Evolutionary conservation across 2,113 vertebrate species (phyloP), one percentile per base, ranked within the genome.

Genomic region (Typhlomys cinereus): DNA sequence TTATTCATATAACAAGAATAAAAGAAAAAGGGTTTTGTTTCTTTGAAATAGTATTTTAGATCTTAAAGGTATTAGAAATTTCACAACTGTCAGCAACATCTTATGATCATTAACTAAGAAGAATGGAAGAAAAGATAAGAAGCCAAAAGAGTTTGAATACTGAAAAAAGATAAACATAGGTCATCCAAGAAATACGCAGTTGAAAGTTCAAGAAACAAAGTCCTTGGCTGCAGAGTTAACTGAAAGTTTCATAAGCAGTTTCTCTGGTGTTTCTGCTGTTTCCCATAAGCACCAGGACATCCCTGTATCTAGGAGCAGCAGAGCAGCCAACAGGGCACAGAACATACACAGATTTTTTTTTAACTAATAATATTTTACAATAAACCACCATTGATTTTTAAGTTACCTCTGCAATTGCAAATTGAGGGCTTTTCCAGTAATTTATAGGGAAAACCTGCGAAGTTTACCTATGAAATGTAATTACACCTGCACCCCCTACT

Each of bases 401-500:
- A 87, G 66, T 84, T 92, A 83, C 94, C 80, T 92, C 85, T 88
- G 94, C 78, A 97, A 94, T 83, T 96, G 92, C 69, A 52, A 95
- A 97, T 82, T 79, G 85, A 88, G 91, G 91, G 54, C 83, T 96
- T 97, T 96, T 93, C 69, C 59, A 79, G 31, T 86, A 94, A 96
- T 93, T 95, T 93, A 92, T 88, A 88, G 71, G 62, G 46, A 17
- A 94, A 89, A 96, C 73, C 52, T 95, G 57, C 75, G 93, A 96
- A 95, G 96, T 97, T 97, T 96, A 96, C 95, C 94, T 96, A 95
- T 92, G 91, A 97, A 97, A 93, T 95, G 62, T 92, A 98, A 96
- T 92, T 85, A 76, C 92, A 88, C 66, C 79, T 86, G 14, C 29
- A 34, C 41, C 92, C 90, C 41, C 84, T 92, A 92, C 94, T 96